Percentiles rank a stretch among this genome's conserved stretches.
Conservation (phyloP, 2,888 invertebrate species). For the Spisula solida region DNA sequence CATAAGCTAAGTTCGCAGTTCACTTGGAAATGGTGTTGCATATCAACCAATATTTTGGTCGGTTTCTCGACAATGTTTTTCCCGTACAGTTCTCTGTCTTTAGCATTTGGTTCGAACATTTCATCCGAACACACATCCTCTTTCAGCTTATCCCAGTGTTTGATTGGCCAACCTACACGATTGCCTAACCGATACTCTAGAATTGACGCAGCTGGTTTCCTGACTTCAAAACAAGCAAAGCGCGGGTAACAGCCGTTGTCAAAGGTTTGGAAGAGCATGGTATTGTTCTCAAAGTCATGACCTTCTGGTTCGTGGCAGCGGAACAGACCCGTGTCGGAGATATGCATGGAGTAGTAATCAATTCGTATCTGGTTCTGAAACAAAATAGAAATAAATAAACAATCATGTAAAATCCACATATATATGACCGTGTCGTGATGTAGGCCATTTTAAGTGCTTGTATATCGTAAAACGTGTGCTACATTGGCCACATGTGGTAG, state of each 20-base stretch:
- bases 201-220: constrained; percentile 76
- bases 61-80: constrained; percentile 71
- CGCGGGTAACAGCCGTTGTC: constrained; percentile 84
- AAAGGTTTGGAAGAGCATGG: constrained; percentile 78
- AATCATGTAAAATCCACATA: not conserved
- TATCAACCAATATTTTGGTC: constrained; percentile 62
- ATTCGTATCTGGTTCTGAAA: constrained; percentile 67
- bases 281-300: constrained; percentile 67
- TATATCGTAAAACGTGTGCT: no score
- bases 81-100: constrained; percentile 58
- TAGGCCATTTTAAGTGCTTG: no score
- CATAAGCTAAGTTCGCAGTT: constrained; percentile 58
- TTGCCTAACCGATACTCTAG: constrained; percentile 79
- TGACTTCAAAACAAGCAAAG: constrained; percentile 80
- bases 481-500: no score
- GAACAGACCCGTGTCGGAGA: constrained; percentile 71
- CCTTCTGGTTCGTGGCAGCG: constrained; percentile 71
- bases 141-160: constrained; percentile 68
- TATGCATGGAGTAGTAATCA: constrained; percentile 64
- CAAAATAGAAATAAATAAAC: not conserved
- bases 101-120: constrained; percentile 68
- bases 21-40: constrained; percentile 47
- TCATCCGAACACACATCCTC: constrained; percentile 73
- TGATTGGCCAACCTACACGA: constrained; percentile 80
- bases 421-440: no score